Conservation (phyloP, 2,113 vertebrate genomes). For the Xenus cinereus region DNA sequence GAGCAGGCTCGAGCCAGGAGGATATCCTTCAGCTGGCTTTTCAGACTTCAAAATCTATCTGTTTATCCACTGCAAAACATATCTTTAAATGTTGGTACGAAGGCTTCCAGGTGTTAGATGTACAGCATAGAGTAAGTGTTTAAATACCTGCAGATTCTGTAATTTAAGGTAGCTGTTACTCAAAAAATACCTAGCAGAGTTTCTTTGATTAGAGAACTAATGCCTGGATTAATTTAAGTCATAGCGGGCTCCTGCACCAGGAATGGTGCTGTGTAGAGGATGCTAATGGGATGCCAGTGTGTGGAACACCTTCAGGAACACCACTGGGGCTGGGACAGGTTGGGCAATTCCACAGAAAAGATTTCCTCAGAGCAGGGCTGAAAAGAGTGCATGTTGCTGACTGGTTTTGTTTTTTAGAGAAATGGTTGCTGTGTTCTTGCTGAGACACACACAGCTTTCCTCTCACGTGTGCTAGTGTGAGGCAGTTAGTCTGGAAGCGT, state of each 20-base stretch:
- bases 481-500: not conserved
- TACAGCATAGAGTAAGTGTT: not conserved
- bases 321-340: not conserved
- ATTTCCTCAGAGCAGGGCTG: not conserved
- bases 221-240: not conserved
- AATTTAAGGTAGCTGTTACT: not conserved
- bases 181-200: not conserved
- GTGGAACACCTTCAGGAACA: not conserved
- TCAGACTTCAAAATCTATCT: not conserved
- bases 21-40: not conserved
- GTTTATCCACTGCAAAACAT: not conserved
- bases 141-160: not conserved
- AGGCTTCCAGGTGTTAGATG: not conserved
- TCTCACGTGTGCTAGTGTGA: accelerated
- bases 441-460: not conserved
- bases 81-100: accelerated
- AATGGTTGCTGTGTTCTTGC: accelerated
- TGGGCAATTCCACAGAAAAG: not conserved
- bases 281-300: not conserved
- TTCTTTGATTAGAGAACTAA: not conserved
- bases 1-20: not conserved
- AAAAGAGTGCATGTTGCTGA: accelerated
- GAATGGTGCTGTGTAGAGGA: accelerated
- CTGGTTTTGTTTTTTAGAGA: too few relatives aligned
- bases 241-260: not conserved